Evolutionary conservation across 2,113 vertebrate genomes (phyloP), one percentile per base, ranked within the genome.

Genomic region (Vanacampus margaritifer): DNA sequence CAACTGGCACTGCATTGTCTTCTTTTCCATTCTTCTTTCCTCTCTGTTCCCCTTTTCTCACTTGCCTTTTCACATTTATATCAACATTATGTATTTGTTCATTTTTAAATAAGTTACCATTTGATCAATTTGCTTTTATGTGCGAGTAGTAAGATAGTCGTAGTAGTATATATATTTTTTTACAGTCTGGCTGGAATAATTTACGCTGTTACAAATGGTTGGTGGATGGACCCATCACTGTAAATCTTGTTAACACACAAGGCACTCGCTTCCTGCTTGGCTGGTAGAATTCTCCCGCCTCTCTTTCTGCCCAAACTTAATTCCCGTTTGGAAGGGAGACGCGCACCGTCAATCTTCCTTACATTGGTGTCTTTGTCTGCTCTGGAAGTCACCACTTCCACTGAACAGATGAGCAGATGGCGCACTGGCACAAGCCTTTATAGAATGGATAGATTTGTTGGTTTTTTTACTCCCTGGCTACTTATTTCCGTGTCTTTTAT

Each of bases 401-500:
- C 78, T 61, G 46, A 79, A 75, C 83, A 72, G 83, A 86, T 75
- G 84, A 84, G 88, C 83, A 88, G 84, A 89, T 88, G 87, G 86
- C 60, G 82, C 84, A 78, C 78, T 86, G 84, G 83, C 83, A 84
- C 68, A 60, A 58, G 73, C 21, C 67, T 73, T 68, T 62, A 77
- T 67, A 26, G 67, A 66, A 64, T 69, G 39, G 66, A 69, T 73
- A 53, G 67, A 67, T 82, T 86, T 88, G 82, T 86, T 67, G 28
- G 85, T 87, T 78, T 85, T 68, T 70, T 65, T 24, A 46, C 71
- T 75, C 61, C 72, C 56, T 69, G 63, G 68, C 82, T 56, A 75
- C 79, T 68, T 74, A 69, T 77, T 80, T 54, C 2, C 35, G 26
- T 72, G 60, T 17, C 36, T 43, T 53, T 64, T 74, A 76, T 72